Base-by-base conservation (phyloP, 2,888 invertebrate species). In the Gortyna flavago region DNA sequence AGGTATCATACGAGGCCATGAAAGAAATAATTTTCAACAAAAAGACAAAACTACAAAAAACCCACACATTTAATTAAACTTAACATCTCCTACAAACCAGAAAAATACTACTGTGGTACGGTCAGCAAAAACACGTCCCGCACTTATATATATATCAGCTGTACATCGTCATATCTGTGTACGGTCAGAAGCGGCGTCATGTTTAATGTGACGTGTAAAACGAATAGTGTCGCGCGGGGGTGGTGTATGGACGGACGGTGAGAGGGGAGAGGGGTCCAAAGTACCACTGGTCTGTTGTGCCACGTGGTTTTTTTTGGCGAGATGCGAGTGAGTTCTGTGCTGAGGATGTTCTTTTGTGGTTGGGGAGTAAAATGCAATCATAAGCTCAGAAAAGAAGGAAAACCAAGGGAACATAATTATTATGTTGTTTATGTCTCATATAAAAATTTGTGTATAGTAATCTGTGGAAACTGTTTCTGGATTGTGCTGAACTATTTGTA, bases 181-280 rank as follows among this genome's bases (percentile, higher is more conserved):
- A 91, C 89, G 85, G 92, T 91, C 91, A 90, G 89, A 90, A 86
- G 75, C 89, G 86, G 84, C 83, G 91, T 91, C 92, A 91, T 90
- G 93, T 89, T 92, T 91, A 93, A 94, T 93, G 93, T 91, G 92
- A 93, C 91, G 93, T 93, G 91, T 91, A 90, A 92, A 93, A 93
- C 91, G 91, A 91, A 93, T 91, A 90, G 93, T 90, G 89, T 84
- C 83, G 85, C 81, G 79, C 68, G 80, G 85, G 80, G 80, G 64
- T 71, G 69, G 38, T 69, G 41, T 68, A 72, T 66, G 77, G 77
- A 29, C 65, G 78, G 61, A 29, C 32, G 62, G 66, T 13, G 2
- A 59, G 64, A 21, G 76, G 70, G 62, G 72, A 29, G 72, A 13
- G 62, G 70, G 75, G 62, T 4, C 0, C 1, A 2, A n/a, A 44